phyloP scores from a whole-genome alignment of 1,140 invertebrate species.

The Andrena cerasifolii region DNA sequence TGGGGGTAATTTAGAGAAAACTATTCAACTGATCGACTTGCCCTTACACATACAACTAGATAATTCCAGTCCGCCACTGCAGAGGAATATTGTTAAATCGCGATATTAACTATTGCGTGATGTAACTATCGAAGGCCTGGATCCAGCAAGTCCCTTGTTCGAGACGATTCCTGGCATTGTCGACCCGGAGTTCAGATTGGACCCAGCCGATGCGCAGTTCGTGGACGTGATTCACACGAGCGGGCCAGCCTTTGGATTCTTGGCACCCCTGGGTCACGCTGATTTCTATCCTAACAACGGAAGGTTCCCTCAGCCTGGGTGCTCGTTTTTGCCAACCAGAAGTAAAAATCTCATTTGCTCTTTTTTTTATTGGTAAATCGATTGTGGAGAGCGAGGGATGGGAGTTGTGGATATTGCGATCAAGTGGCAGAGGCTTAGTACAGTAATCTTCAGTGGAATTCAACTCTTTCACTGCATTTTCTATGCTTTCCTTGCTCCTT shows the following conservation, averaged over 20 bases:
- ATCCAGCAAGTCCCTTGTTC: slow-evolving; percentile 83
- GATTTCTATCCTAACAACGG: slow-evolving; percentile 83
- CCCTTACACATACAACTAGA: no score
- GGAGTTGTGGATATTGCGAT: no score
- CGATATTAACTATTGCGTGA: neutral
- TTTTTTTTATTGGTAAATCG: neutral
- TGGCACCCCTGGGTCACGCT: slow-evolving; percentile 77
- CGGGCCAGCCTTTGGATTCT: slow-evolving; percentile 77
- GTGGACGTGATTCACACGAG: slow-evolving; percentile 84
- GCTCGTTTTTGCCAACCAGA: slow-evolving; percentile 67
- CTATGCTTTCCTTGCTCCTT: no score
- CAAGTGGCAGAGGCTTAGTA: no score
- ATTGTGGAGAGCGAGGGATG: neutral
- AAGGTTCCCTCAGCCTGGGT: slow-evolving; percentile 78
- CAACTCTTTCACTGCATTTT: no score
- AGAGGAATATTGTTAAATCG: no score
- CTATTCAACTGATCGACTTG: no score
- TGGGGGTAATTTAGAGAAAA: no score
- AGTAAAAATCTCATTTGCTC: slow-evolving; percentile 55
- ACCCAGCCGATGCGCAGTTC: slow-evolving; percentile 81
- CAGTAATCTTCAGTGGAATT: no score
- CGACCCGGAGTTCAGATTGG: slow-evolving; percentile 76
- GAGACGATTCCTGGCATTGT: slow-evolving; percentile 69
- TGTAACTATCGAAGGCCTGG: slow-evolving; percentile 77
- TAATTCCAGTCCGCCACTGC: no score